These are phyloP conservation scores for Cathartes aura DNA, from an alignment of 2,113 vertebrate genomes.

Conservation along the genomic window DNA sequence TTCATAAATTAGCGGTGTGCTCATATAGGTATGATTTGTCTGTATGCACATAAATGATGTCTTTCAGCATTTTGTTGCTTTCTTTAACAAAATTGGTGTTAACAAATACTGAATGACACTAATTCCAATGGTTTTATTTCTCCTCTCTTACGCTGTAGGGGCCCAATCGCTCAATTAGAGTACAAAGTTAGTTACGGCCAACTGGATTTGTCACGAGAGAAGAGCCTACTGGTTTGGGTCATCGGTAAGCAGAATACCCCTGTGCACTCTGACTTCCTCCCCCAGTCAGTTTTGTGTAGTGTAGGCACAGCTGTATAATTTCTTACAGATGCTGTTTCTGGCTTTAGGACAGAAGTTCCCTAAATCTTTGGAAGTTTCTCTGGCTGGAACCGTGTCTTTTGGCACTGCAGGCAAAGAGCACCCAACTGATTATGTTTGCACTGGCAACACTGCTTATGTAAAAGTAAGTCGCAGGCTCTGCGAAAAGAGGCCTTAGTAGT, in stretches of 20 bases:
- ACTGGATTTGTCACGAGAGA: conserved; percentile 89
- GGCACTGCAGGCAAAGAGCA: conserved; percentile 71
- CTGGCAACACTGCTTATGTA: conserved; percentile 86
- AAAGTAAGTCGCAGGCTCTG: conserved; percentile 79
- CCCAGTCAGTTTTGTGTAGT: background rate
- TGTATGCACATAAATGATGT: background rate
- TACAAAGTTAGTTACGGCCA: conserved; percentile 89
- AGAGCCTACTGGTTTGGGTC: conserved; percentile 88
- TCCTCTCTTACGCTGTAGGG: conserved; percentile 71
- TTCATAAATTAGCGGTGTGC: background rate
- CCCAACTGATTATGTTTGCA: conserved; percentile 85
- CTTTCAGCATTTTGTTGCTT: background rate
- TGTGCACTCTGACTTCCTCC: background rate
- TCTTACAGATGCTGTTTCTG: conserved; percentile 1
- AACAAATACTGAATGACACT: background rate
- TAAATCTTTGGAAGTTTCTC: conserved; percentile 86
- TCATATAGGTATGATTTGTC: background rate
- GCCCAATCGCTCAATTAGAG: conserved; percentile 83
- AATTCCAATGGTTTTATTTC: background rate
- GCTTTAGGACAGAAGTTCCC: conserved; percentile 92
- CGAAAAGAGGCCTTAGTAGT: background rate
- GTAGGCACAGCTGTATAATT: background rate
- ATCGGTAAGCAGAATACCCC: conserved; percentile 76
- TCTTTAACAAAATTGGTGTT: background rate
- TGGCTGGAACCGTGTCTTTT: conserved; percentile 86